phyloP scores from a whole-genome alignment of 2,797 vertebrate species.

The Spondyliosoma cantharus region DNA sequence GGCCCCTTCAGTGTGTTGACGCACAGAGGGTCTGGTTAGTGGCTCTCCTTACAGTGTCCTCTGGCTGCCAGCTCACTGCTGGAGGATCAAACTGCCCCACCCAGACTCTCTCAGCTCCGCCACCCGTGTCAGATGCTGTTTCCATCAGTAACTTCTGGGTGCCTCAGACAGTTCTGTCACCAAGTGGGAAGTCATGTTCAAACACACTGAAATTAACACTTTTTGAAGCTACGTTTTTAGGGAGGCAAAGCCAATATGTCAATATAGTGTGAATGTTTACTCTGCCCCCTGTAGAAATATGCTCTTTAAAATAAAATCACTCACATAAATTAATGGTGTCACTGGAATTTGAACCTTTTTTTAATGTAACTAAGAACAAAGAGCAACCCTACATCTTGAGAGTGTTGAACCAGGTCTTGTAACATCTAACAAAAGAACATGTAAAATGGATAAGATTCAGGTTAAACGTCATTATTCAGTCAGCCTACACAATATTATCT shows the following conservation, averaged over 20 bases:
- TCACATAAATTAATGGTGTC: not conserved
- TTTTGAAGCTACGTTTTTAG: not conserved
- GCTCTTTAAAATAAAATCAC: conserved; percentile 12
- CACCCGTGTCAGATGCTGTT: conserved; percentile 58
- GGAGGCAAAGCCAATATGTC: not conserved
- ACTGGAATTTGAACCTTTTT: not conserved
- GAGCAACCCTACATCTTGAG: not conserved
- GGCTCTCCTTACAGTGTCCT: conserved; percentile 47
- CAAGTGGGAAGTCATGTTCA: conserved; percentile 46
- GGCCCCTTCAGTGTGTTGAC: conserved; percentile 52
- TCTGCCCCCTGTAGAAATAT: not conserved
- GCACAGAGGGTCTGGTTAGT: conserved; percentile 56
- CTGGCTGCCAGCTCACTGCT: conserved; percentile 58
- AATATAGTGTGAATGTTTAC: not conserved
- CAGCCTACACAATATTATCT: no score
- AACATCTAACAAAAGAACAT: not conserved
- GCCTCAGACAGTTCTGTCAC: conserved; percentile 48
- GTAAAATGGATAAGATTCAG: no score
- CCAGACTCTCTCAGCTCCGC: conserved; percentile 48
- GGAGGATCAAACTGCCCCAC: conserved; percentile 59
- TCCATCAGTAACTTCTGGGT: conserved; percentile 48
- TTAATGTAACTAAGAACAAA: no score
- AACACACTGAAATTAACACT: conserved; percentile 12
- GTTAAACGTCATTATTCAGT: no score
- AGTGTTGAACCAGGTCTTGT: not conserved